Base-by-base conservation (phyloP, 92 coral and sea anemone species). In the Epizoanthus fatuus region DNA sequence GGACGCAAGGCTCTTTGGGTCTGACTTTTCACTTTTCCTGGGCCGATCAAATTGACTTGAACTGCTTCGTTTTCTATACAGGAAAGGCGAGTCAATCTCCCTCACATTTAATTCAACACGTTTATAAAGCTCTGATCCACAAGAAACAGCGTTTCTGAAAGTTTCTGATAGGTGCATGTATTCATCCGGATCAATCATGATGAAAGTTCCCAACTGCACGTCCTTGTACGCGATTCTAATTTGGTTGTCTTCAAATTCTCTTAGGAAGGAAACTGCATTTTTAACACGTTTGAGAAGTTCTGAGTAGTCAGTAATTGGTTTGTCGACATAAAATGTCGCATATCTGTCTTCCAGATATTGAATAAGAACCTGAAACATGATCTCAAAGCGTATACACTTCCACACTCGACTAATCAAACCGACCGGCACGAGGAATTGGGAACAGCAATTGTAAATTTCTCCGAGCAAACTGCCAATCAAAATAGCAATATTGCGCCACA, bases 391-490 rank as follows among this genome's bases (percentile, higher is more conserved):
- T 16, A 11, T 14, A 7, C 47, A 42, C 47, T 42, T 42, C 47
- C 47, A 4, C 47, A 42, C 0, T 42, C 47, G 47, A 42, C 6
- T 42, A 7, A 2, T 42, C 47, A 7, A 42, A 42, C 47, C 7
- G 47, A 42, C 47, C 47, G n/a, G n/a, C n/a, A 42, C 47, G 47
- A 4, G 47, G 47, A 42, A 2, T 42, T 42, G 47, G 5, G 47
- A 42, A 42, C 74, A 80, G 55, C 32, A 14, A 62, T 68, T 81
- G 86, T 64, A 81, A 65, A 38, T 81, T 81, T 77, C 75, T 81
- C 57, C 12, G 73, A 35, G 56, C 57, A 81, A 81, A 40, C 77
- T 81, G 77, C 56, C 77, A 81, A 66, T 81, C 77, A 81, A 81
- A 42, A 11, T 81, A 62, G 62, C 76, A 81, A 81, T 47, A 55